Evolutionary conservation across 2,797 vertebrate genomes (phyloP).

Genomic region (Leucoraja ocellata): DNA sequence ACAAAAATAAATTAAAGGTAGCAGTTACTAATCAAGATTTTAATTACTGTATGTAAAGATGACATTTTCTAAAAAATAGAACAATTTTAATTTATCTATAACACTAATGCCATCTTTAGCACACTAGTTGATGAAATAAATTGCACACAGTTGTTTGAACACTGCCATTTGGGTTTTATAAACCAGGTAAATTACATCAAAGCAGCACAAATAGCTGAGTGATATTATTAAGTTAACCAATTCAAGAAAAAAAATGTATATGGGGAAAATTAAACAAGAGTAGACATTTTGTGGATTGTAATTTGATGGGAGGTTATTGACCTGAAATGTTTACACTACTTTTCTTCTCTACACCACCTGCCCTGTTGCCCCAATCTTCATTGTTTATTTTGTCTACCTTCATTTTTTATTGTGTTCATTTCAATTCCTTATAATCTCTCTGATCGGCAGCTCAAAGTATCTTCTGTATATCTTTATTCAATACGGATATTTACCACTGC

Average conservation of each 20-base stretch:
- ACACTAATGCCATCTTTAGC: not conserved
- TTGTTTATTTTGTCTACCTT: too few species aligned
- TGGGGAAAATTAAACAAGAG: not conserved
- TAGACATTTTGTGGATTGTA: not conserved
- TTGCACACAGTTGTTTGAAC: not conserved
- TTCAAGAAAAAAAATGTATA: not conserved
- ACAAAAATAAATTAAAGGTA: not conserved
- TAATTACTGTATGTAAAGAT: not conserved
- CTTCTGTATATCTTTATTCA: not conserved
- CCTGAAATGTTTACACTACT: too few species aligned
- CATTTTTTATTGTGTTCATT: not conserved
- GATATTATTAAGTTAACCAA: not conserved
- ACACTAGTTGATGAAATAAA: not conserved
- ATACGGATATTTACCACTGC: not conserved
- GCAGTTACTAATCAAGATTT: not conserved
- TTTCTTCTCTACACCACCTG: too few species aligned
- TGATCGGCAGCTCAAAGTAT: not conserved
- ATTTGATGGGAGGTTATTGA: too few species aligned
- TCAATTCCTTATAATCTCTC: not conserved
- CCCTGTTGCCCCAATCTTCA: too few species aligned
- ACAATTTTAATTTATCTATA: not conserved
- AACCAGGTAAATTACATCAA: not conserved
- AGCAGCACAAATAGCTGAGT: not conserved
- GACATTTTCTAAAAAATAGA: not conserved
- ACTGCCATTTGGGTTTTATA: not conserved